These are phyloP conservation scores for Sebastes hubbsi DNA, from an alignment of 2,797 vertebrate genomes.

Conservation along the genomic window DNA sequence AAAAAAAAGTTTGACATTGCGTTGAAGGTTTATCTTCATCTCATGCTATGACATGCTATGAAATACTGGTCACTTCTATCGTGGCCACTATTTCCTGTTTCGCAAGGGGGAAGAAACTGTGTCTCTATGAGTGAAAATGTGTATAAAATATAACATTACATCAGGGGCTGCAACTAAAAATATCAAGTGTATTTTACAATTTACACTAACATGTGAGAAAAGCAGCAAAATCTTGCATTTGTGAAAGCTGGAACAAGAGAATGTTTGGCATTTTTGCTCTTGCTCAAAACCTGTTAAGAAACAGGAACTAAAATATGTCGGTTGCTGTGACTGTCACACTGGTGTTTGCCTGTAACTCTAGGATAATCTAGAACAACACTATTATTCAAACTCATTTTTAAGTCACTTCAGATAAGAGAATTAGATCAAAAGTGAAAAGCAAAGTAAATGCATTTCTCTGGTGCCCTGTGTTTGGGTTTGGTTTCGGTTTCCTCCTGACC, in stretches of 20 bases:
- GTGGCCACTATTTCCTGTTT: not conserved
- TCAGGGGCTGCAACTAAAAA: not conserved
- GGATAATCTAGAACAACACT: fast-evolving
- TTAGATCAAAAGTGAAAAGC: not conserved
- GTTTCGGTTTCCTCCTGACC: slow-evolving; percentile 33
- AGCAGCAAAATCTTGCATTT: not conserved
- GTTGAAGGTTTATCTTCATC: not conserved
- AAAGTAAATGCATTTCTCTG: not conserved
- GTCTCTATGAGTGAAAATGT: not conserved
- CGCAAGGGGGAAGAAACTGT: not conserved
- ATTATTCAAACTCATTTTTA: not conserved
- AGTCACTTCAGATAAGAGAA: not conserved
- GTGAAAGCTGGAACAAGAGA: not conserved
- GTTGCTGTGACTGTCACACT: not conserved
- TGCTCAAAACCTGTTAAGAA: not conserved
- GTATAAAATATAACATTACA: not conserved
- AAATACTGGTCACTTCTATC: not conserved
- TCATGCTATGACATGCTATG: not conserved
- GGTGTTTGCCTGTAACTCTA: not conserved
- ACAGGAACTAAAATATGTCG: not conserved
- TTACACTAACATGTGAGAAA: not conserved
- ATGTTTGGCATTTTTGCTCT: not conserved
- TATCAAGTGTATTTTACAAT: not conserved
- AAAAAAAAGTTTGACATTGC: not conserved
- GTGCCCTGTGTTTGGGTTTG: slow-evolving; percentile 9